These are phyloP conservation scores for Vanessa cardui DNA, from an alignment of 2,888 invertebrate genomes.

Conservation along the genomic window DNA sequence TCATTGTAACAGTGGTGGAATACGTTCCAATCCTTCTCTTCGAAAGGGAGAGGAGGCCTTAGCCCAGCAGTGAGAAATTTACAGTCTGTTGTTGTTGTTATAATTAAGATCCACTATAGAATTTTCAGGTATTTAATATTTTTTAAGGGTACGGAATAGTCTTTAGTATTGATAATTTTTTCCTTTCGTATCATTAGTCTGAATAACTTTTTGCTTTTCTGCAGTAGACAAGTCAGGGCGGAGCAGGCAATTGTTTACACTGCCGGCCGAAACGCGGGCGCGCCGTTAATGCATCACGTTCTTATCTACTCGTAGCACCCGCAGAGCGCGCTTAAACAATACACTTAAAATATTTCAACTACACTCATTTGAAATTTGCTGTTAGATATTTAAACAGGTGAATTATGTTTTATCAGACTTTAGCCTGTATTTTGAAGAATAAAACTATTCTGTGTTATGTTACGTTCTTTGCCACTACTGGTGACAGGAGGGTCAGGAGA, in stretches of 20 bases:
- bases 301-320: constrained; percentile 55
- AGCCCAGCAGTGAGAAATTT: too few species aligned
- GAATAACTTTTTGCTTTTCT: background rate
- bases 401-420: background rate
- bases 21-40: too few species aligned
- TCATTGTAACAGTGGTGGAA: too few species aligned
- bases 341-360: constrained; percentile 28
- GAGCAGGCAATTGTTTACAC: constrained; percentile 53
- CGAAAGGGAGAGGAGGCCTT: too few species aligned
- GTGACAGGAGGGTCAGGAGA: too few species aligned
- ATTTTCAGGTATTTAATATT: too few species aligned
- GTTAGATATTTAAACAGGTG: constrained; percentile 15
- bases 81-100: too few species aligned
- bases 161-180: background rate
- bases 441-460: too few species aligned
- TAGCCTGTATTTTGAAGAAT: background rate
- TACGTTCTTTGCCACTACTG: too few species aligned
- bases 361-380: constrained; percentile 19
- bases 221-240: constrained; percentile 30
- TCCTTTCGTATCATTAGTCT: constrained; percentile 5
- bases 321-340: constrained; percentile 35
- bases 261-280: constrained; percentile 49
- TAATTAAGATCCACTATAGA: too few species aligned
- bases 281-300: constrained; percentile 66
- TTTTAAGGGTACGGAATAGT: too few species aligned